Conservation (phyloP, 2,797 vertebrate species). For the Psittacula derbiana region DNA sequence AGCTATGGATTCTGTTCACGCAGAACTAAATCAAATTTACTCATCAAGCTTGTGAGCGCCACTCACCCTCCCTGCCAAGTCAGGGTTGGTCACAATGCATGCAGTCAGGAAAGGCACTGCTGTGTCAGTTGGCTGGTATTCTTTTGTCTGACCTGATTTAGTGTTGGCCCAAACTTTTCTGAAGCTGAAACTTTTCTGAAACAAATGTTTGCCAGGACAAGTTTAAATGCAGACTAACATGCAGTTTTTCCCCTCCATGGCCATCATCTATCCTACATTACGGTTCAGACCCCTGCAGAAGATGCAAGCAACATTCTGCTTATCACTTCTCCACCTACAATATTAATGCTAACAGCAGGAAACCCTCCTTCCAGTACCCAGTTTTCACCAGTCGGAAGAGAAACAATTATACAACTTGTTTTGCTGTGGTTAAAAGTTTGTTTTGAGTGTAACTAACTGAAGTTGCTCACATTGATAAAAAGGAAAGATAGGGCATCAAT, state of each 20-base stretch:
- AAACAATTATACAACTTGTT: neutral
- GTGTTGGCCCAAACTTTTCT: constrained; percentile 6
- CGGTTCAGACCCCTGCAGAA: neutral
- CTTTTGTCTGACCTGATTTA: constrained; percentile 36
- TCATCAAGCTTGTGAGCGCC: neutral
- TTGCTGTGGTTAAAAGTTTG: neutral
- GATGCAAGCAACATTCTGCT: neutral
- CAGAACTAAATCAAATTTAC: constrained; percentile 24
- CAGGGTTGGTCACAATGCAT: neutral
- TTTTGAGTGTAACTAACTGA: neutral
- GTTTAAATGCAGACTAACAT: neutral
- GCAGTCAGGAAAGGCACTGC: constrained; percentile 6
- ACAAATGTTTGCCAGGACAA: neutral
- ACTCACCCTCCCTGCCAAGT: constrained; percentile 24
- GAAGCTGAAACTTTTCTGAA: no score
- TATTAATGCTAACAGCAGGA: neutral
- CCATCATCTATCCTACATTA: neutral
- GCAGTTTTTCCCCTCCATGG: neutral
- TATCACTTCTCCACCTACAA: neutral
- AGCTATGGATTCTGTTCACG: neutral
- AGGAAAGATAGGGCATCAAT: neutral
- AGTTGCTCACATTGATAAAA: neutral
- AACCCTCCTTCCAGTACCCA: neutral
- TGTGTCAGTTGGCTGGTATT: constrained; percentile 48
- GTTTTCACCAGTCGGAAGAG: neutral